phyloP scores from a whole-genome alignment of 2,113 vertebrate species.

The Cisticola juncidis region DNA sequence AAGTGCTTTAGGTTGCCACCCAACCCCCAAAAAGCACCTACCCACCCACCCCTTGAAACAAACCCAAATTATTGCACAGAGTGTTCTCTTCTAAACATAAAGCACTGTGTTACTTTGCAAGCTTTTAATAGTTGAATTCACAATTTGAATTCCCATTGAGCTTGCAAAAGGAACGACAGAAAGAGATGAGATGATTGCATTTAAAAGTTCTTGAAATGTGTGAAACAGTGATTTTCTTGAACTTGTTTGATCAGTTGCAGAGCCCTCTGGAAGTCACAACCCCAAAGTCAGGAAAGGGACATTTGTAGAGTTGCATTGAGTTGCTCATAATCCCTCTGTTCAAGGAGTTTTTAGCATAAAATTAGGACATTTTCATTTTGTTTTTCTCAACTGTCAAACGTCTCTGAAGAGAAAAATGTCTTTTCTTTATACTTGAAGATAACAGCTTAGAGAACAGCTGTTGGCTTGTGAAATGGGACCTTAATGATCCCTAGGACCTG shows the following conservation, averaged over 20 bases:
- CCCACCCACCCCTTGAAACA: fast-evolving
- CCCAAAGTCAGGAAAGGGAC: background rate
- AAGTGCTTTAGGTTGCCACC: background rate
- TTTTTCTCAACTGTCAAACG: background rate
- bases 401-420: background rate
- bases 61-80: background rate
- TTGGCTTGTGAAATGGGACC: background rate
- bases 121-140: background rate
- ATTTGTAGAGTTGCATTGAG: background rate
- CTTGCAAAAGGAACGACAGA: background rate
- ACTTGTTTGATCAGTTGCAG: background rate
- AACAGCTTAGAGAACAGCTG: background rate
- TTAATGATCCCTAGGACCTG: background rate
- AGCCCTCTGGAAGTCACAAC: background rate
- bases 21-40: background rate
- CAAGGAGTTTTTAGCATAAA: background rate
- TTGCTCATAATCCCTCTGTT: background rate
- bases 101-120: background rate
- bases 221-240: background rate
- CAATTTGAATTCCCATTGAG: background rate
- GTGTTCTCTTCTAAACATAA: background rate
- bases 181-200: background rate
- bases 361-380: background rate
- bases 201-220: background rate
- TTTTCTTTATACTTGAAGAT: background rate